Evolutionary conservation across 1,140 invertebrate genomes (phyloP).

Genomic region (Apolygus lucorum): DNA sequence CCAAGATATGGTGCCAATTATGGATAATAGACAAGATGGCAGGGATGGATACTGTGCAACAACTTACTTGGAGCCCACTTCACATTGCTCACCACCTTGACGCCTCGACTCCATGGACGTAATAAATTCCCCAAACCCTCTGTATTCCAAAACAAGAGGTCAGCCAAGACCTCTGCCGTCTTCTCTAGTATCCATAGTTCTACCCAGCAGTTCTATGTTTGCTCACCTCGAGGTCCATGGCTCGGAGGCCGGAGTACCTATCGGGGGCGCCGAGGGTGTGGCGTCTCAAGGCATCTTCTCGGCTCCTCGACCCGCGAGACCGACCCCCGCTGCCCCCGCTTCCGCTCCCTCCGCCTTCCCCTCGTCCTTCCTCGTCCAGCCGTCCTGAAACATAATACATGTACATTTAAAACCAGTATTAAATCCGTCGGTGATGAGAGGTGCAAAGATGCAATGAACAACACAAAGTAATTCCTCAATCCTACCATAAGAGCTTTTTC

Average conservation of each 20-base stretch:
- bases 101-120: too few species aligned
- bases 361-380: conserved; percentile 24
- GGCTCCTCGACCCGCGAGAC: neutral
- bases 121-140: too few species aligned
- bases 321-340: conserved; percentile 18
- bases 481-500: too few species aligned
- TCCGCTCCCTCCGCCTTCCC: conserved; percentile 28
- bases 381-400: conserved; percentile 17
- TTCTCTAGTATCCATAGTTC: conserved; percentile 26
- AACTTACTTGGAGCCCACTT: too few species aligned
- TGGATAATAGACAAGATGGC: too few species aligned
- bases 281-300: conserved; percentile 12
- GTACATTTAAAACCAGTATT: neutral
- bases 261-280: conserved; percentile 23
- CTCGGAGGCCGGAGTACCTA: conserved; percentile 22
- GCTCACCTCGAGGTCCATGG: conserved; percentile 27
- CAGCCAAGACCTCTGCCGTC: neutral
- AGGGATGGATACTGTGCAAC: too few species aligned
- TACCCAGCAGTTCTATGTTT: neutral
- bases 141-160: too few species aligned
- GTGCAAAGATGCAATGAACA: too few species aligned
- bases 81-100: too few species aligned
- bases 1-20: too few species aligned
- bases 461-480: too few species aligned
- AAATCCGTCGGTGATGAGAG: too few species aligned